Evolutionary conservation across 2,113 vertebrate species (phyloP).

Genomic region (Andinoacara biseriatus): DNA sequence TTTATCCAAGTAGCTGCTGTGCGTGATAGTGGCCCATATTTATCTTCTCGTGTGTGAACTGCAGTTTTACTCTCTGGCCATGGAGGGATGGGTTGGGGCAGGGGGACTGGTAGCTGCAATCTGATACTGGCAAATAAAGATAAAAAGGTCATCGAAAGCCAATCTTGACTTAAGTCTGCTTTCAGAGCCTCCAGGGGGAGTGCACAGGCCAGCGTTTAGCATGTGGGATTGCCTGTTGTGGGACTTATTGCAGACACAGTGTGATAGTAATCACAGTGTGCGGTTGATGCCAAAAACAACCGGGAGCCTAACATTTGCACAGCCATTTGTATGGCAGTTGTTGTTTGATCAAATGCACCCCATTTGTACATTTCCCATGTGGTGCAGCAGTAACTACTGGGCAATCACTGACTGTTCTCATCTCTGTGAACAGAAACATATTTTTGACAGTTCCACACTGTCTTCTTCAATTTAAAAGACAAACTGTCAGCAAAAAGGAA

Average conservation of each 20-base stretch:
- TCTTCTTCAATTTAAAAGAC: conserved; percentile 31
- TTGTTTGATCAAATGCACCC: conserved; percentile 51
- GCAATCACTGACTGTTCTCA: conserved; percentile 26
- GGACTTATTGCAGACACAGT: conserved; percentile 38
- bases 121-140: conserved; percentile 61
- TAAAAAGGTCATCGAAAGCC: conserved; percentile 61
- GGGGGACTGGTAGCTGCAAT: conserved; percentile 33
- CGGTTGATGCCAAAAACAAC: conserved; percentile 35
- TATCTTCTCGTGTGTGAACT: conserved; percentile 42
- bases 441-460: conserved; percentile 33
- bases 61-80: conserved; percentile 19
- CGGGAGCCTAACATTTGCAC: conserved; percentile 40
- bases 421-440: conserved; percentile 57
- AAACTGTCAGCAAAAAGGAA: conserved; percentile 20
- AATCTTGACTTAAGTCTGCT: conserved; percentile 38
- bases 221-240: conserved; percentile 27
- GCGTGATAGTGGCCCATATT: conserved; percentile 38
- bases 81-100: neutral
- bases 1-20: conserved; percentile 44
- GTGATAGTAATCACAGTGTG: conserved; percentile 52
- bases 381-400: conserved; percentile 25
- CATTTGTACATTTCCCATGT: conserved; percentile 29
- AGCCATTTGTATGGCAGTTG: conserved; percentile 43
- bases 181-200: conserved; percentile 27
- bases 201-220: conserved; percentile 24